Conservation (phyloP, 2,797 vertebrate genomes). For the Chelonia mydas region DNA sequence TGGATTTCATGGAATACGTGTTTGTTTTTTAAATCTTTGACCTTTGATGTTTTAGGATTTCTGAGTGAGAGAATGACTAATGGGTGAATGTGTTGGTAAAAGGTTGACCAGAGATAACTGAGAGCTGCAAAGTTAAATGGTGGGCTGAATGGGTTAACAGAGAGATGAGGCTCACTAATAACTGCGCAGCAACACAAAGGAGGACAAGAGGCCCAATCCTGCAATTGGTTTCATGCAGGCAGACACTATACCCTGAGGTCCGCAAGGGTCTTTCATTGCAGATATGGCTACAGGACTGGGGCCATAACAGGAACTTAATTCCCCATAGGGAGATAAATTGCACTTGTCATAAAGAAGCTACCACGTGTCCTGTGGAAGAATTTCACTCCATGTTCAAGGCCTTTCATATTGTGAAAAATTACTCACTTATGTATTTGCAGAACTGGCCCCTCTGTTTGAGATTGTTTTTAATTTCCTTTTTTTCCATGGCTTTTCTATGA, state of each 20-base stretch:
- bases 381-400: not conserved
- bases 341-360: not conserved
- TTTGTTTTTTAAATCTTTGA: not conserved
- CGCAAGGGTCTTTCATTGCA: not conserved
- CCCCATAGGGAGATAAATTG: not conserved
- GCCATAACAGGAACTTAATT: not conserved
- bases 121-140: not conserved
- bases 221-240: not conserved
- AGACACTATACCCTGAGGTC: not conserved
- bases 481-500: not conserved
- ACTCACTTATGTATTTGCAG: not conserved
- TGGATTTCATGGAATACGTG: not conserved
- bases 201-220: not conserved
- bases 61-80: not conserved
- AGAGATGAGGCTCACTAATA: not conserved
- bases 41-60: not conserved
- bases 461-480: not conserved
- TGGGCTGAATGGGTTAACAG: not conserved
- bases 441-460: too few species aligned
- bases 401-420: not conserved
- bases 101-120: too few species aligned
- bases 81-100: too few species aligned
- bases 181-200: not conserved
- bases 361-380: not conserved
- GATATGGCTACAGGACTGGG: not conserved